phyloP scores from a whole-genome alignment of 2,797 vertebrate species.

The Chaunax sp. region DNA sequence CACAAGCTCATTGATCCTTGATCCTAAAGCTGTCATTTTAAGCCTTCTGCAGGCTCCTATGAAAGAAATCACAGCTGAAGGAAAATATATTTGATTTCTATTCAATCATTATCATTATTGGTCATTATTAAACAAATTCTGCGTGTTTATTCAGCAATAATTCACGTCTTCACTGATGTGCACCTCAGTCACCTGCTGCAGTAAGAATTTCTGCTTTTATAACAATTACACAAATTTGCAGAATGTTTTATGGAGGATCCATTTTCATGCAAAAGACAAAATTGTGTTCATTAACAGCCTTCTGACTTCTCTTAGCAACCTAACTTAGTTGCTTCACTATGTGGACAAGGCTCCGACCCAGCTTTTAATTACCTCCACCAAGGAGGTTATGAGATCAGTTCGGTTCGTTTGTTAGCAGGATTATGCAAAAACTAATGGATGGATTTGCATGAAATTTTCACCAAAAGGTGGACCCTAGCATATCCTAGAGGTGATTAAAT shows the following conservation, averaged over 20 bases:
- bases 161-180: slow-evolving; percentile 8
- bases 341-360: not conserved
- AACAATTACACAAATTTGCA: slow-evolving; percentile 32
- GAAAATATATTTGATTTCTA: slow-evolving; percentile 17
- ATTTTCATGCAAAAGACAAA: slow-evolving; percentile 29
- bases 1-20: too few species aligned
- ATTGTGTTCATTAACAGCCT: not conserved
- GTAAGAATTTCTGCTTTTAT: slow-evolving; percentile 17
- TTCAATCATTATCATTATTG: not conserved
- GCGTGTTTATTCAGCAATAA: slow-evolving; percentile 17
- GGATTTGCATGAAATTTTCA: too few species aligned
- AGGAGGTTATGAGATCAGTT: too few species aligned
- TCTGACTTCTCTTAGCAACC: too few species aligned
- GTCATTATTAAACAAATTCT: slow-evolving; percentile 3
- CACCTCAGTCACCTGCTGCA: too few species aligned
- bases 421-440: too few species aligned
- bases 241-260: slow-evolving; percentile 34
- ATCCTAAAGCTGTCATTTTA: not conserved
- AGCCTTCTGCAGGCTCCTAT: not conserved
- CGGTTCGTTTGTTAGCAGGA: too few species aligned
- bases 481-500: too few species aligned
- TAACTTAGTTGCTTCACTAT: not conserved
- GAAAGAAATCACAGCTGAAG: slow-evolving; percentile 26
- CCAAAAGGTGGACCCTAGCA: too few species aligned
- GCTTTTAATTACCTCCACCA: too few species aligned